Conservation (phyloP, 2,888 invertebrate species). For the Chelonus formosanus region DNA sequence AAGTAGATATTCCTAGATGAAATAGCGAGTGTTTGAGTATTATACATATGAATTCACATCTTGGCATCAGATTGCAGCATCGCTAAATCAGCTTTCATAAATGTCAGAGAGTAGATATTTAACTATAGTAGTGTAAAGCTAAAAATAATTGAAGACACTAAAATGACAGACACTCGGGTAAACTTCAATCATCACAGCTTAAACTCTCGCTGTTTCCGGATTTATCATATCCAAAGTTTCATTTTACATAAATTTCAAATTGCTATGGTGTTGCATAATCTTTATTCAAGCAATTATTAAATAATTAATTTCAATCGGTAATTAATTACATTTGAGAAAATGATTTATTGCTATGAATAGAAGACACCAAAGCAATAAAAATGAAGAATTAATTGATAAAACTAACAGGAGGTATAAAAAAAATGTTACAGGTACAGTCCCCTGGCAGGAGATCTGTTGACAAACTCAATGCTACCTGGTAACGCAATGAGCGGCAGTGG, state of each 20-base stretch:
- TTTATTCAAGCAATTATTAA: too few relatives aligned
- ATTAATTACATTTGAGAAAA: too few relatives aligned
- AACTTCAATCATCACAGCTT: constrained; percentile 13
- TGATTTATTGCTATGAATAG: too few relatives aligned
- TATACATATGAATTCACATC: constrained; percentile 5
- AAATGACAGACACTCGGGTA: constrained; percentile 20
- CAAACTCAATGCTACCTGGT: constrained; percentile 79
- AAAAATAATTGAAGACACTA: constrained; percentile 21
- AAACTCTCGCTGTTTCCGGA: constrained; percentile 5
- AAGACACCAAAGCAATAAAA: background rate
- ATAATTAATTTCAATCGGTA: too few relatives aligned
- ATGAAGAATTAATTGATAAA: background rate
- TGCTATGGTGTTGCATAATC: background rate
- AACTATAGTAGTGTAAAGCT: constrained; percentile 10
- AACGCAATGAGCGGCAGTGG: constrained; percentile 75
- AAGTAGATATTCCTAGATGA: too few relatives aligned
- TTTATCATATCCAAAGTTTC: background rate
- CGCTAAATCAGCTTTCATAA: constrained; percentile 19
- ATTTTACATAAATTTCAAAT: background rate
- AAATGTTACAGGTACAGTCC: constrained; percentile 78
- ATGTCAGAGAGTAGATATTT: constrained; percentile 22
- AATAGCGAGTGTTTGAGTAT: too few relatives aligned
- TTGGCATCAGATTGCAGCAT: constrained; percentile 19
- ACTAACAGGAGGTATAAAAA: constrained; percentile 8
- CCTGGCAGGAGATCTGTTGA: constrained; percentile 82